phyloP scores from a whole-genome alignment of 2,797 vertebrate species.

The Anguilla anguilla region DNA sequence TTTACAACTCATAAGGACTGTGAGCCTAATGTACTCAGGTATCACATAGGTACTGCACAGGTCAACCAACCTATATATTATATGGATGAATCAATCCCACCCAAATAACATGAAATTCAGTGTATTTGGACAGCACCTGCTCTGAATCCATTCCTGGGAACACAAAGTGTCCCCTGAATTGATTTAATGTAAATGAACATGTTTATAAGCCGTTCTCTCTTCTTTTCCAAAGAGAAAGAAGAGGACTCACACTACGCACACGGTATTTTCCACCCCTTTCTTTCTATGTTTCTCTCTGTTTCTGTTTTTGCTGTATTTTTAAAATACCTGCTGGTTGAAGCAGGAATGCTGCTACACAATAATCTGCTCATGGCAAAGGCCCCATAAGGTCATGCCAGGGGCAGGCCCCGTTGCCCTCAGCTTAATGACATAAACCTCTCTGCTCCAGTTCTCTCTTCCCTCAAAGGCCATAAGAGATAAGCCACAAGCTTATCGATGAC shows the following conservation, averaged over 20 bases:
- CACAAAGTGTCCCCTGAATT: background rate
- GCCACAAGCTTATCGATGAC: constrained; percentile 44
- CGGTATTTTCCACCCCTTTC: background rate
- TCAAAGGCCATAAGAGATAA: background rate
- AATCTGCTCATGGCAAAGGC: constrained; percentile 30
- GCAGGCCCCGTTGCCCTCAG: constrained; percentile 19
- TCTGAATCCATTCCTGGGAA: background rate
- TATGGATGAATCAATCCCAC: background rate
- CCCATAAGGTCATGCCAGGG: constrained; percentile 45
- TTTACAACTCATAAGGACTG: background rate
- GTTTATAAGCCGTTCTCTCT: background rate
- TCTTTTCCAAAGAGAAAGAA: background rate
- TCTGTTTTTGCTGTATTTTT: background rate
- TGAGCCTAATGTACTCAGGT: background rate
- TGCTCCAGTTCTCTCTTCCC: background rate
- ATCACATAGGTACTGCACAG: background rate
- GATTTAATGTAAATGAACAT: background rate
- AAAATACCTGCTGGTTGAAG: background rate
- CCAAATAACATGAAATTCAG: background rate
- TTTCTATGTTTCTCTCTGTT: background rate
- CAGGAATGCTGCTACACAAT: background rate
- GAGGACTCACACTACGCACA: background rate
- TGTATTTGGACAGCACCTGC: background rate
- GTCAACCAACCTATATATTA: background rate
- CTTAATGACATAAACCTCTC: constrained; percentile 4